Evolutionary conservation across 2,888 invertebrate genomes (phyloP), one percentile per base, ranked within the genome.

Genomic region (Dolichopus griseipennis): DNA sequence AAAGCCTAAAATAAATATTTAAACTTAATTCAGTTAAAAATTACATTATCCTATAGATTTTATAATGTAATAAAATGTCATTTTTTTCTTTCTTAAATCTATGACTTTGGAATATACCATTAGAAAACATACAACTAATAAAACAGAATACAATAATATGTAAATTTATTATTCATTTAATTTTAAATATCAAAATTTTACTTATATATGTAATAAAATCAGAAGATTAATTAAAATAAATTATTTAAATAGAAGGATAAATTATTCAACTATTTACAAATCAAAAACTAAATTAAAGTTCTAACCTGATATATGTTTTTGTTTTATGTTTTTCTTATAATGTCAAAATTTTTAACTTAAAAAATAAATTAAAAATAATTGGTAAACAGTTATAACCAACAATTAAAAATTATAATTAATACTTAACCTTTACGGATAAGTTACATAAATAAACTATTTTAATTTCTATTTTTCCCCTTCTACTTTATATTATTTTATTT

Each of bases 201-300:
- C 52, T 52, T 52, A 52, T 52, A 52, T 18, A 52, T 52, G 52
- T 52, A 52, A 52, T 52, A 52, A 52, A 52, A 52, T n/a, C 15
- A 6, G 18, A 52, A 52, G 2, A 52, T 27, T 18, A 52, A 52
- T 2, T 2, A 1, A 52, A 18, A 52, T 52, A 52, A 52, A 52
- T 52, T 52, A 9, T 12, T 12, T 41, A 41, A 41, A 9, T 4
- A 12, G 41, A 41, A n/a, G n/a, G 41, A 12, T 4, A 41, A 52
- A 52, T 10, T 37, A 37, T 37, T 37, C 8, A 37, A 37, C 4
- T 37, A 37, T 37, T 37, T 37, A 37, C 37, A 37, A 37, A 37
- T 10, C 8, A 8, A 37, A 37, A 37, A 37, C 8, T 37, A 37
- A 37, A 4, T 37, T 10, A 27, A 4, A 27, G 5, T 27, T 5